Evolutionary conservation across 2,113 vertebrate genomes (phyloP).

Genomic region (Apeltes quadracus): DNA sequence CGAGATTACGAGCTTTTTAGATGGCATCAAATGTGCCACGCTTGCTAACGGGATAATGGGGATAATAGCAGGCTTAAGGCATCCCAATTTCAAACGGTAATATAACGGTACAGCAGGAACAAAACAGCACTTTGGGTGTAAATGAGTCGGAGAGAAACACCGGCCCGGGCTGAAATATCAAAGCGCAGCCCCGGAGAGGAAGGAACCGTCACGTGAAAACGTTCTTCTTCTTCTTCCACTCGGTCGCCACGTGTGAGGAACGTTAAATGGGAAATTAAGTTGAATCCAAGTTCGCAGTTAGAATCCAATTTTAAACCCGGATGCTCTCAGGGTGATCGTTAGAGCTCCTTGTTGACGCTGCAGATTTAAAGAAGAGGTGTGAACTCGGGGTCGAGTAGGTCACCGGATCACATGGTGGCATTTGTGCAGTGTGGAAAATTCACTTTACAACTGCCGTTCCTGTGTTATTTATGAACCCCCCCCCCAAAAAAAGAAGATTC

Average conservation of each 20-base stretch:
- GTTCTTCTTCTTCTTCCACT: not conserved
- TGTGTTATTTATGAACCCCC: not conserved
- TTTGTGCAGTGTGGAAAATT: not conserved
- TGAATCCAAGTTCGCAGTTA: constrained; percentile 24
- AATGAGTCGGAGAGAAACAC: constrained; percentile 1
- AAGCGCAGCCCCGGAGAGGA: not conserved
- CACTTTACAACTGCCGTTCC: too few relatives aligned
- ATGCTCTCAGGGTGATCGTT: constrained; percentile 34
- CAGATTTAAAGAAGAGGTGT: constrained; percentile 5
- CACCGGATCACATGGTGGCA: not conserved
- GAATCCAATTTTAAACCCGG: constrained; percentile 32
- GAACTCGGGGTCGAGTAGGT: too few relatives aligned
- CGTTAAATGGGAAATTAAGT: constrained; percentile 8
- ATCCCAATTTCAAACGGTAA: not conserved
- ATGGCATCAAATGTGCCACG: constrained; percentile 21
- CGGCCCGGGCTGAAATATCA: not conserved
- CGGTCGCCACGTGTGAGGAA: not conserved
- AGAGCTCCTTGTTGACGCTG: constrained; percentile 25
- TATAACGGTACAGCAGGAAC: not conserved
- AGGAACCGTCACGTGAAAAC: not conserved
- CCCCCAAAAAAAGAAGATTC: too few relatives aligned
- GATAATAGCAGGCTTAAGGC: constrained; percentile 27
- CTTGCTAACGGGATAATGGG: constrained; percentile 31
- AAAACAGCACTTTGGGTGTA: constrained; percentile 16
- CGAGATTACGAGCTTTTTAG: constrained; percentile 10